Base-by-base conservation (phyloP, 2,888 invertebrate species). In the Ophraella communa region DNA sequence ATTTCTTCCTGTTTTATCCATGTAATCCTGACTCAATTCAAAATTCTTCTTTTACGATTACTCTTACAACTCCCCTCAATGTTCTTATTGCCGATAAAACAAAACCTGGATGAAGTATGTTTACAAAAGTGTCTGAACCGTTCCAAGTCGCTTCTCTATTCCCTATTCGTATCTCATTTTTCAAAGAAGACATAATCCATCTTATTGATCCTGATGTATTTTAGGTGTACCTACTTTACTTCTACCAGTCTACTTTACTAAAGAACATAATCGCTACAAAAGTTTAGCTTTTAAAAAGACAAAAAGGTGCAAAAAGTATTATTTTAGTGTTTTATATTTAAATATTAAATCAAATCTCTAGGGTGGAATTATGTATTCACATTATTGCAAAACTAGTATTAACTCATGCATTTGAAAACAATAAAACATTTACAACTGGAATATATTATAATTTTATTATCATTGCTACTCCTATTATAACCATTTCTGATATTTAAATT, bases 161-260 rank as follows among this genome's bases (percentile, higher is more conserved):
- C 59, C 42, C 59, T 17, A 51, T 59, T 51, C 51, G 59, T 59
- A 24, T 47, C 58, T 35, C 33, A 49, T 58, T 59, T 59, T 59
- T 59, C 33, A 51, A 51, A 24, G 51, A 27, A 17, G 59, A 59
- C 51, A 59, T 59, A 59, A 59, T 59, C 59, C 59, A 51, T 51
- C 35, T 51, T 59, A 59, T 59, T 59, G 59, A 59, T 59, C 59
- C 23, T 27, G 4, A 33, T 53, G 53, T 35, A 33, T 35, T 33
- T 20, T 30, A 1, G 53, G 53, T 53, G 24, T 21, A 62, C 24
- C 49, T 24, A 27, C 49, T 56, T 30, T 20, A 39, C n/a, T n/a
- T 62, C 51, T 51, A 56, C 56, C 39, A 56, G 23, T 30, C 49
- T 56, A 27, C 42, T 51, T 30, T 14, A 33, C 18, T 35, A 33